Evolutionary conservation across 2,113 vertebrate species (phyloP), one percentile per base, ranked within the genome.

Genomic region (Sprattus sprattus): DNA sequence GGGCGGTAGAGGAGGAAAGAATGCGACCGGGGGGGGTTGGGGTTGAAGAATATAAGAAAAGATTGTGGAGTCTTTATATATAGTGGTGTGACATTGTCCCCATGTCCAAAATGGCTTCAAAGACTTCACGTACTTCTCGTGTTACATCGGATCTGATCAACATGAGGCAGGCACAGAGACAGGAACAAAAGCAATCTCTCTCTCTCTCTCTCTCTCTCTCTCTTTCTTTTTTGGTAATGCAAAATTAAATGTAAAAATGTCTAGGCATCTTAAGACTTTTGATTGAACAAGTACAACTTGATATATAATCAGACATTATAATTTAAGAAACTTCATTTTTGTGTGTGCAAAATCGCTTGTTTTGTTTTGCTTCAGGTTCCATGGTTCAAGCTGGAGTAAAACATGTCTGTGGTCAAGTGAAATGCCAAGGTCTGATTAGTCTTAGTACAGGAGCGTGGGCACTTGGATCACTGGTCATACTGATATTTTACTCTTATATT

Each of bases 291-390:
- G 44, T 78, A 78, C 25, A 49, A 39, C 13, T 52, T 78, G 25
- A 45, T 78, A 89, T 64, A 89, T 83, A 85, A 78, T 83, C 28
- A 44, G 16, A 86, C 82, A n/a, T 25, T 8, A 60, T 78, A 57
- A 82, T 81, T 45, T 50, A 83, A 81, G 81, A 85, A 45, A 32
- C 87, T 83, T 86, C 47, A 25, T 50, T 46, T 39, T 11, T 54
- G 60, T 78, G 75, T 80, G 85, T 86, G 87, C 89, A 83, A 83
- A 89, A 78, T 60, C 64, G 81, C 47, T 67, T 52, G 22, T 78
- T 75, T 75, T 13, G 67, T 39, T 32, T 78, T 32, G 71, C 32
- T 32, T 78, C 71, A 78, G 54, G 71, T 25, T 64, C 82, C 45
- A n/a, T 39, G 84, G 10, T 82, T 7, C 84, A 81, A 18, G 83